Evolutionary conservation across 2,113 vertebrate genomes (phyloP).

Genomic region (Megalops atlanticus): DNA sequence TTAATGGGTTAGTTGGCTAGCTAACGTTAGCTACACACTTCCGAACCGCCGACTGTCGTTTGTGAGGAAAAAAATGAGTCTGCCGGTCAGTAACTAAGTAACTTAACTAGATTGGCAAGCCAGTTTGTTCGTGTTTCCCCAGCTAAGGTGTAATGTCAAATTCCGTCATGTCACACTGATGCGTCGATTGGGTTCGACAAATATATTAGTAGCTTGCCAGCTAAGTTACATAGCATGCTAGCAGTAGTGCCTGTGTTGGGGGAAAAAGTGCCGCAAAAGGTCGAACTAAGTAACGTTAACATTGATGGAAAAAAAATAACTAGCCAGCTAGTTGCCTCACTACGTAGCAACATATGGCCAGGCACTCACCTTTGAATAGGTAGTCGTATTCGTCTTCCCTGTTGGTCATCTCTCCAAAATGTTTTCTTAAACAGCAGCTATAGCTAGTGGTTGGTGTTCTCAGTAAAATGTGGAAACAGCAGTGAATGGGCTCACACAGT

Average conservation of each 20-base stretch:
- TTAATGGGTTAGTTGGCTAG: neutral
- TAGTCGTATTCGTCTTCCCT: conserved; percentile 66
- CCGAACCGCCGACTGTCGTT: neutral
- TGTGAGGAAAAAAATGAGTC: neutral
- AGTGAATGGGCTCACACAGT: conserved; percentile 3
- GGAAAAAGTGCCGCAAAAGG: neutral
- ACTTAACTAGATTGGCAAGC: neutral
- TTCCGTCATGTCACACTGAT: neutral
- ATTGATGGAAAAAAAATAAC: conserved; percentile 15
- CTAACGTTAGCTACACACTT: neutral
- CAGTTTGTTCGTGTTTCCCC: neutral
- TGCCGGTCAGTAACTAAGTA: too few relatives aligned
- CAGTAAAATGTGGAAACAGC: neutral
- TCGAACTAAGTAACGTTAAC: neutral
- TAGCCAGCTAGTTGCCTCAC: neutral
- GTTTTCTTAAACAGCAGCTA: too few relatives aligned
- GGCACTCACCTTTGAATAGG: conserved; percentile 64
- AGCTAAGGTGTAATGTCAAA: neutral
- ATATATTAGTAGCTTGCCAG: too few relatives aligned
- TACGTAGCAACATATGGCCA: neutral
- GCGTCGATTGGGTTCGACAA: neutral
- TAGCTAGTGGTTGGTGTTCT: neutral
- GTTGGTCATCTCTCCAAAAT: conserved; percentile 50
- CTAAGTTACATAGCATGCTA: neutral
- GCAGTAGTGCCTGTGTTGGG: neutral